Evolutionary conservation across 53 echinoderm and acorn worm genomes (phyloP), one percentile per base, ranked within the genome.

Genomic region (Echinometra lucunter): DNA sequence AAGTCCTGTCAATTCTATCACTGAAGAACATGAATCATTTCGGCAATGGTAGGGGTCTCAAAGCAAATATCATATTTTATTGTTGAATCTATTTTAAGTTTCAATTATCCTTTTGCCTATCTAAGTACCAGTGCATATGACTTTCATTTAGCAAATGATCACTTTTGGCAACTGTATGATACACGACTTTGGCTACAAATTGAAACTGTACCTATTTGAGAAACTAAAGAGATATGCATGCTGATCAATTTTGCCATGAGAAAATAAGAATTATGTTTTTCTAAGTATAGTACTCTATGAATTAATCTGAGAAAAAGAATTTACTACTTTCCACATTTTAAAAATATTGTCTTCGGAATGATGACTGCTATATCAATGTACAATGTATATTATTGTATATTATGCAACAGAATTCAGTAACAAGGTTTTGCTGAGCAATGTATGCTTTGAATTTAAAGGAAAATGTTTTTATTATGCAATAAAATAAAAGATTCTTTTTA

Each of bases 381-480:
- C 72, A 35, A 13, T 72, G 72, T 72, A 72, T 72, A 72, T 72
- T 72, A 70, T 40, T 75, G 75, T 75, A 78, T 78, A 78, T 78
- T 78, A 78, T 78, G 78, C 78, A 78, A 78, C 78, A 78, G 0
- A 6, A 40, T 40, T 78, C 78, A 78, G 78, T 78, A 78, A 78
- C 42, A 78, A 78, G 38, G 42, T 38, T 40, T 78, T 78, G 78
- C 78, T 78, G 78, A 78, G 78, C 78, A 19, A 42, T 38, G 78
- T 78, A 19, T 78, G 75, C 37, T 38, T 75, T 75, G 42, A 78
- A 40, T 78, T 78, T 78, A 78, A 38, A 78, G 23, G 38, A 78
- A 78, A 42, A n/a, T n/a, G n/a, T n/a, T 78, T 78, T 78, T 78
- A 78, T 78, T 78, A 78, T 78, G 78, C 78, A 78, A 78, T 78